Percentiles rank a stretch among this genome's conserved stretches.
Evolutionary conservation across 2,888 invertebrate genomes (phyloP).

Genomic region (Drosophila kanekoi): DNA sequence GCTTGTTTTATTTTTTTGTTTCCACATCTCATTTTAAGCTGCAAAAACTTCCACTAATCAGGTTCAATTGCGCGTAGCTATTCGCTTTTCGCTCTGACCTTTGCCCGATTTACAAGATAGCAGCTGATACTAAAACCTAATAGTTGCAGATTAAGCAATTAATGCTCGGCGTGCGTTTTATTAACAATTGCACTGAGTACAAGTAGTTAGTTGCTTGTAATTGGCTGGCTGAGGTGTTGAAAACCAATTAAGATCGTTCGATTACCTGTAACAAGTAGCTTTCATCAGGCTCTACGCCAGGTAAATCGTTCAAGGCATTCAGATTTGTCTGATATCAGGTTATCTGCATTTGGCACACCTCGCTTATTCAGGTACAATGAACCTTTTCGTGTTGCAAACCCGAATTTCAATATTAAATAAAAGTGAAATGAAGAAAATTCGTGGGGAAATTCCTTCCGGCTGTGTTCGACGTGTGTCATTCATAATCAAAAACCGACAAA

Average conservation of each 20-base stretch:
- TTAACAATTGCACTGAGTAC: constrained; percentile 23
- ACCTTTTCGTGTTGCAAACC: constrained; percentile 15
- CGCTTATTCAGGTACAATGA: constrained; percentile 33
- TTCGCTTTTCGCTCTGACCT: constrained; percentile 9
- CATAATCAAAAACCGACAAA: constrained; percentile 40
- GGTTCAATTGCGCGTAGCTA: constrained; percentile 36
- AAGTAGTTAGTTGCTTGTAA: constrained; percentile 30
- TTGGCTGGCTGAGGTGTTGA: constrained; percentile 19
- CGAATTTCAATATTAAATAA: constrained; percentile 35
- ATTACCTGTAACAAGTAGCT: constrained; percentile 4
- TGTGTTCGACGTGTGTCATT: constrained; percentile 63
- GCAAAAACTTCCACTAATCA: constrained; percentile 42
- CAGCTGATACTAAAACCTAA: constrained; percentile 34
- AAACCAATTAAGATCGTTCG: constrained; percentile 4
- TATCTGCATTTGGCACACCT: background rate
- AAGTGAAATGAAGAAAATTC: constrained; percentile 19
- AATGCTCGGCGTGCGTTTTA: constrained; percentile 23
- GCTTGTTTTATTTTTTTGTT: constrained; percentile 6
- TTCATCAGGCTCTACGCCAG: too few species aligned
- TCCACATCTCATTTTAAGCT: background rate
- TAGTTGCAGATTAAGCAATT: constrained; percentile 56
- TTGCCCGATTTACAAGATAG: constrained; percentile 11
- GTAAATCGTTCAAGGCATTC: background rate
- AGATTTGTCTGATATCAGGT: constrained; percentile 5
- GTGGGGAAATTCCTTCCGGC: constrained; percentile 65